These are phyloP conservation scores for Drosophila sucinea DNA, from an alignment of 1,140 invertebrate species.

Conservation along the genomic window DNA sequence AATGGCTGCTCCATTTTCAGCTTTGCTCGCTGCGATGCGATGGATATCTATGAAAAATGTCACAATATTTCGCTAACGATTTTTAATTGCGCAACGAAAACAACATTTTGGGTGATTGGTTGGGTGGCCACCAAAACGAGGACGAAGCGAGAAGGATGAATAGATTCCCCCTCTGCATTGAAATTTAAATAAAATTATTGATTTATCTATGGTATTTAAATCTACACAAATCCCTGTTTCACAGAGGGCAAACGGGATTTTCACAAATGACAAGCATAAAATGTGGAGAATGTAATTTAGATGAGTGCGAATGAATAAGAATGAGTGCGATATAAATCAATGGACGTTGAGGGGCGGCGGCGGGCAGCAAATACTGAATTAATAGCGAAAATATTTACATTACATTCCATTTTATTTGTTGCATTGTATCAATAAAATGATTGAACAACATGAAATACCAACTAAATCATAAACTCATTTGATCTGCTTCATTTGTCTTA, in stretches of 20 bases:
- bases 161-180: neutral
- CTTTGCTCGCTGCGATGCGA: neutral
- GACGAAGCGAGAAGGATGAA: neutral
- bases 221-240: conserved; percentile 14
- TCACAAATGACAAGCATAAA: conserved; percentile 14
- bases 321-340: conserved; percentile 8
- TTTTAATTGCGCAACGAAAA: conserved; percentile 22
- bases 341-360: neutral
- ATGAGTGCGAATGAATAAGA: conserved; percentile 8
- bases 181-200: conserved; percentile 27
- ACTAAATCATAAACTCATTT: neutral
- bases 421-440: conserved; percentile 1
- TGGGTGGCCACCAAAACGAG: neutral
- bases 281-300: conserved; percentile 21
- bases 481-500: neutral
- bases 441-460: neutral
- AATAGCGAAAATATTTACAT: neutral
- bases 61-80: conserved; percentile 20
- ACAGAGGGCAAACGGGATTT: conserved; percentile 20
- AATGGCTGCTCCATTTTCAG: neutral
- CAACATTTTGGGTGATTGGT: conserved; percentile 2
- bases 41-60: conserved; percentile 12
- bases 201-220: conserved; percentile 27
- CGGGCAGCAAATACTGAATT: neutral
- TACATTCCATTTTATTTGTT: neutral